Evolutionary conservation across 2,888 invertebrate species (phyloP), one percentile per base, ranked within the genome.

Genomic region (Nephrocerus scutellatus): DNA sequence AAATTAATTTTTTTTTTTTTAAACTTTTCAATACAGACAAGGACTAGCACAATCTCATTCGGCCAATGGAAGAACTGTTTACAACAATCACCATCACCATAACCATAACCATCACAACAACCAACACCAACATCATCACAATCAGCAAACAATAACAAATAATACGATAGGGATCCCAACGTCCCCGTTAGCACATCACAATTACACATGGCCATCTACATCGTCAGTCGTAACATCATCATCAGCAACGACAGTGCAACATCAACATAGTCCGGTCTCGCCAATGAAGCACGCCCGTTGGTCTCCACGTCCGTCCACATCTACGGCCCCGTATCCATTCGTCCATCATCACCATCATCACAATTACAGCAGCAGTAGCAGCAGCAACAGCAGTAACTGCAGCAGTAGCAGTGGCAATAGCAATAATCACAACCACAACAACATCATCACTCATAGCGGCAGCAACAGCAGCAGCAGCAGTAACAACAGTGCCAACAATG

Each of bases 221-320:
- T 41, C 50, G 31, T 44, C 53, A 39, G 48, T 7, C 39, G 39
- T 26, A 36, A 29, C 32, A 41, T 18, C 38, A 23, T 36, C 47
- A 46, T 25, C 34, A 35, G 14, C 41, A 42, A 8, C 48, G 42
- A 12, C 48, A 42, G 19, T 35, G 29, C 43, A 49, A 31, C 49
- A 47, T 34, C 53, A 55, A 44, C 53, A 53, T 40, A 58, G 53
- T 48, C 54, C 59, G 50, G 53, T 59, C 36, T 70, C 74, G 39
- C 72, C 73, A 31, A 75, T 77, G 68, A 84, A 83, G 66, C 82
- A 83, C 66, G 75, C 82, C 68, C 80, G 83, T 62, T 71, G 82
- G 57, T 74, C 81, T 48, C 70, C 74, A 43, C 80, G 83, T 68
- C 73, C 83, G 64, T 74, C 80, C 53, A 71, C 74, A 41, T 65